Conservation (phyloP, 2,797 vertebrate species). For the Pangasius krempfi region DNA sequence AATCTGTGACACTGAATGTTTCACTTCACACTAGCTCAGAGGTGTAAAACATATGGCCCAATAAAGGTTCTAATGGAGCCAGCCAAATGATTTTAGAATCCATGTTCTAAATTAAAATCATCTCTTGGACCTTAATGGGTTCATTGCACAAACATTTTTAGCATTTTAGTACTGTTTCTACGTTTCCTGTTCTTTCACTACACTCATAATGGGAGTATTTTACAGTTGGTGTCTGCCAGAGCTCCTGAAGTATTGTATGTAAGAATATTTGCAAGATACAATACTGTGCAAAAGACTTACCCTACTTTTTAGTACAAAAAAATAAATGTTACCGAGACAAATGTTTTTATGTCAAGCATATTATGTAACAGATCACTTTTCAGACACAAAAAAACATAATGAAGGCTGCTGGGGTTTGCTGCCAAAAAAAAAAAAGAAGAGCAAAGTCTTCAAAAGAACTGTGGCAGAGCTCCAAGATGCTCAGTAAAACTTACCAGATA, state of each 20-base stretch:
- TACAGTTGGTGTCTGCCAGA: not conserved
- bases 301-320: too few species aligned
- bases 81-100: not conserved
- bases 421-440: too few species aligned
- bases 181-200: not conserved
- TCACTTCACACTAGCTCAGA: not conserved
- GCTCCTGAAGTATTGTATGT: not conserved
- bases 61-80: not conserved
- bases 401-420: too few species aligned
- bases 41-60: not conserved
- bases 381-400: too few species aligned
- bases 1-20: not conserved
- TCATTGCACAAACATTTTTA: not conserved
- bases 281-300: too few species aligned
- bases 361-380: too few species aligned
- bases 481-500: too few species aligned
- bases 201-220: not conserved
- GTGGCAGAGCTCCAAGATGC: too few species aligned
- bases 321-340: too few species aligned
- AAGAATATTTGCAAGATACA: not conserved
- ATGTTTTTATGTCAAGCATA: too few species aligned
- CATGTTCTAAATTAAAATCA: not conserved
- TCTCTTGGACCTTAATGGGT: not conserved
- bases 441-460: too few species aligned
- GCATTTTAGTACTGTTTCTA: not conserved